Evolutionary conservation across 1,140 invertebrate species (phyloP).

Genomic region (Lineus longissimus): DNA sequence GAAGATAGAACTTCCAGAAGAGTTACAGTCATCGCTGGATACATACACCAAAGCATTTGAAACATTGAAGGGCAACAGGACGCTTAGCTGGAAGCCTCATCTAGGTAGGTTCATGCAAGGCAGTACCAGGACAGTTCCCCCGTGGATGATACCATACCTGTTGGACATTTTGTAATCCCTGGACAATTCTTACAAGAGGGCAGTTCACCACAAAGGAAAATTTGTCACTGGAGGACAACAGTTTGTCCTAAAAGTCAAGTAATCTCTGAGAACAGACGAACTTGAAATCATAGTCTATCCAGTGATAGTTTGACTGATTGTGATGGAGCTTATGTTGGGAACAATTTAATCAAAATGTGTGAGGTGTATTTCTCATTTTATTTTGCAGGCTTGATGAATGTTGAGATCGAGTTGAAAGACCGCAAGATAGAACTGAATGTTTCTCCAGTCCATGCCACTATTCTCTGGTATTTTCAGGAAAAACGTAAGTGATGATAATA

Average conservation of each 20-base stretch:
- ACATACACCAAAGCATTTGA: constrained; percentile 90
- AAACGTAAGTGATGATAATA: constrained; percentile 61
- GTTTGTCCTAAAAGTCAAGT: too few relatives aligned
- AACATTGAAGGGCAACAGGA: constrained; percentile 88
- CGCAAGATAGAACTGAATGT: constrained; percentile 77
- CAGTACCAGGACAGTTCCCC: neutral
- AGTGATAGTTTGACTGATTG: too few relatives aligned
- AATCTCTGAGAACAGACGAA: too few relatives aligned
- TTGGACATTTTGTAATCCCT: neutral
- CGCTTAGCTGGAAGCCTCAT: constrained; percentile 89
- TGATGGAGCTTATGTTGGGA: too few relatives aligned
- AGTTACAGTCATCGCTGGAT: constrained; percentile 76
- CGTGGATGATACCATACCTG: too few relatives aligned
- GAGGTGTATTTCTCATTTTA: neutral
- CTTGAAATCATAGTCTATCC: too few relatives aligned
- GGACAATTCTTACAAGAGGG: neutral
- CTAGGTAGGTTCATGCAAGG: constrained; percentile 71
- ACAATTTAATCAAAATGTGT: too few relatives aligned
- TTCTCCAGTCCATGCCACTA: constrained; percentile 87
- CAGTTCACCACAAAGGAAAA: neutral
- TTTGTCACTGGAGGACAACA: neutral
- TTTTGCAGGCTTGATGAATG: constrained; percentile 67
- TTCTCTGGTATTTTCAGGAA: constrained; percentile 91
- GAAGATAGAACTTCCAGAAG: constrained; percentile 77
- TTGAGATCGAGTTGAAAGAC: constrained; percentile 86